These are phyloP conservation scores for Folsomia manolachei DNA, from an alignment of 2,888 invertebrate species.

Conservation along the genomic window DNA sequence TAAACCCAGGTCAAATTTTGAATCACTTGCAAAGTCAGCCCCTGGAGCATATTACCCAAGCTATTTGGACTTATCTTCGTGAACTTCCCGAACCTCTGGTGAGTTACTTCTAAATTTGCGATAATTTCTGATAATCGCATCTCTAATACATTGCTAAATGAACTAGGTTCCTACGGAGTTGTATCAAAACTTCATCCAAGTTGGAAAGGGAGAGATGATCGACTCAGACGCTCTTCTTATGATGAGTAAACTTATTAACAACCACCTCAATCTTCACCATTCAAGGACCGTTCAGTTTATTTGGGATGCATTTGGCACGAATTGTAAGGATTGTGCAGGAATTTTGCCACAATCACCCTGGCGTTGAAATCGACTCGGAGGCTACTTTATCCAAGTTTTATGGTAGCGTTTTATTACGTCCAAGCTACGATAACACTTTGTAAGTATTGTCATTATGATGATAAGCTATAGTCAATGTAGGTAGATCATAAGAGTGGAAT, in stretches of 20 bases:
- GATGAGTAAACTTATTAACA: slow-evolving; percentile 44
- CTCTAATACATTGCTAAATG: no score
- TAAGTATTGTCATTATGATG: no score
- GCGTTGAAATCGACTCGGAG: slow-evolving; percentile 34
- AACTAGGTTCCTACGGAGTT: slow-evolving; percentile 71
- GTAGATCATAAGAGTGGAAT: background rate
- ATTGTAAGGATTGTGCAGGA: slow-evolving; percentile 36
- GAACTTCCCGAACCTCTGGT: slow-evolving; percentile 69
- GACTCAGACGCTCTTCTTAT: slow-evolving; percentile 45
- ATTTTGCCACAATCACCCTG: slow-evolving; percentile 35
- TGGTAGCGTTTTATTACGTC: slow-evolving; percentile 63
- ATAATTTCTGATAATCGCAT: no score
- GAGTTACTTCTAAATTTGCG: no score
- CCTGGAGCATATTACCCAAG: slow-evolving; percentile 58
- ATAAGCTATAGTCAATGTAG: no score
- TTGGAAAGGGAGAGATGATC: slow-evolving; percentile 37
- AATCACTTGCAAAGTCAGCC: background rate
- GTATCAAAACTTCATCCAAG: slow-evolving; percentile 67
- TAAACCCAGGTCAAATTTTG: background rate
- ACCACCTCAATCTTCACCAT: slow-evolving; percentile 43
- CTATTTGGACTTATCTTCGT: slow-evolving; percentile 68
- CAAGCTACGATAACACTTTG: slow-evolving; percentile 74
- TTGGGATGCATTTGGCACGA: slow-evolving; percentile 45
- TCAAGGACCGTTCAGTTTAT: slow-evolving; percentile 43
- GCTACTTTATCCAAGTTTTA: slow-evolving; percentile 44